Base-by-base conservation (phyloP, 2,113 vertebrate genomes). In the Catagonus wagneri region DNA sequence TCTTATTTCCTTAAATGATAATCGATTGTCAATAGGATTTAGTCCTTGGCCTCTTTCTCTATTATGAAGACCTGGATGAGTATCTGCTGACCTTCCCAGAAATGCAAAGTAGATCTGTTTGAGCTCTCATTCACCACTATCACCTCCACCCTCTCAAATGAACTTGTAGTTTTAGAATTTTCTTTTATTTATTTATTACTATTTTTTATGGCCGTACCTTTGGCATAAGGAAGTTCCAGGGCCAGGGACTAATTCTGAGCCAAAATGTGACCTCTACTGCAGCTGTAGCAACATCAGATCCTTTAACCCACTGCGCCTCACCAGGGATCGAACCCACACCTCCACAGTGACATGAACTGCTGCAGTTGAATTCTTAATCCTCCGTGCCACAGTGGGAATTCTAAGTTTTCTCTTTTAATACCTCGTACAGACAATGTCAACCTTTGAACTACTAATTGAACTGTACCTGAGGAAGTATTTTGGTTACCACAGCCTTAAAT, bases 371-470 rank as follows among this genome's bases (percentile, higher is more conserved):
- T 44, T 44, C 44, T 44, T 44, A 44, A 44, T 8, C 4, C 8
- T 4, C 8, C 5, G 44, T 44, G 44, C 44, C 44, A 44, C 44
- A 44, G 44, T 8, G 44, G 44, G 44, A 44, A 44, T 44, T 44
- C 44, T 8, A 44, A 44, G 17, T 56, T 87, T 52, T 34, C 20
- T 60, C 50, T 89, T 20, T 71, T 36, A 54, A 22, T 39, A 79
- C 8, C 2, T 11, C 4, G 69, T 9, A 44, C 0, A 6, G 63
- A 2, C 3, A 3, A 6, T 12, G 12, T 3, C 50, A 58, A 52
- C 23, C n/a, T 80, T 60, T 61, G 22, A 90, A 27, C 16, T 23
- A 60, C 13, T 2, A 61, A 54, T 4, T 12, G 6, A 19, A 7
- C 14, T 75, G 1, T 13, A 17, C 15, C 16, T 71, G 5, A 85